These are phyloP conservation scores for Drosophila phalerata DNA, from an alignment of 2,888 invertebrate genomes.

Conservation along the genomic window DNA sequence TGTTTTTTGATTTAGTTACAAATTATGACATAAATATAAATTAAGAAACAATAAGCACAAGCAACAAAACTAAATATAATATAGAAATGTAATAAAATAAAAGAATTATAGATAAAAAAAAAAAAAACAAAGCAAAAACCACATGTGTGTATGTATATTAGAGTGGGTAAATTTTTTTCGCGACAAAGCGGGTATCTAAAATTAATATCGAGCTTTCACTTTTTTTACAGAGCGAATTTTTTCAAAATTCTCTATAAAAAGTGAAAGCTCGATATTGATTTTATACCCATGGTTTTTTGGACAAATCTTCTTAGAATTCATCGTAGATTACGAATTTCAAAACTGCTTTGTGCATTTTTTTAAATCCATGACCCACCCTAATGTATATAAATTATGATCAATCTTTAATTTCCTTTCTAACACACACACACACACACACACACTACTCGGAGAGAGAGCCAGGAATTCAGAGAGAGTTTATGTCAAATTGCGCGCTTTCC, in stretches of 20 bases:
- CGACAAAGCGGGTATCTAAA: too few species aligned
- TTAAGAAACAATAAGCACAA: conserved; percentile 26
- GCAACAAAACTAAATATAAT: conserved; percentile 15
- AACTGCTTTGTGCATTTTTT: too few species aligned
- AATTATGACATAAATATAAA: conserved; percentile 32
- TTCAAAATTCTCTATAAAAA: too few species aligned
- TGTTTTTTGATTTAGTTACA: conserved; percentile 48
- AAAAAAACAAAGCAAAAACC: conserved; percentile 7
- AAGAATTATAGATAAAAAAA: not conserved
- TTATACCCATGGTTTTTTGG: too few species aligned
- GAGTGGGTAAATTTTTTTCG: too few species aligned
- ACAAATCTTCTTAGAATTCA: too few species aligned
- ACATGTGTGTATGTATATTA: not conserved
- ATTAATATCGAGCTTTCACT: too few species aligned
- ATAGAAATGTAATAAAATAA: conserved; percentile 1
- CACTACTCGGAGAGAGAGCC: conserved; percentile 8
- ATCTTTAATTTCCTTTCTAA: conserved; percentile 2
- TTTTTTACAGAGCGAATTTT: too few species aligned
- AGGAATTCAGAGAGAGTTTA: not conserved
- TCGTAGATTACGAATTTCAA: too few species aligned
- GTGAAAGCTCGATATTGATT: too few species aligned
- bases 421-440: conserved; percentile 24
- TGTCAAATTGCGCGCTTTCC: not conserved
- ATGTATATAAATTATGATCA: not conserved
- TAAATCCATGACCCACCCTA: too few species aligned